phyloP scores from a whole-genome alignment of 2,888 invertebrate genomes.

The Choreutis nemorana region DNA sequence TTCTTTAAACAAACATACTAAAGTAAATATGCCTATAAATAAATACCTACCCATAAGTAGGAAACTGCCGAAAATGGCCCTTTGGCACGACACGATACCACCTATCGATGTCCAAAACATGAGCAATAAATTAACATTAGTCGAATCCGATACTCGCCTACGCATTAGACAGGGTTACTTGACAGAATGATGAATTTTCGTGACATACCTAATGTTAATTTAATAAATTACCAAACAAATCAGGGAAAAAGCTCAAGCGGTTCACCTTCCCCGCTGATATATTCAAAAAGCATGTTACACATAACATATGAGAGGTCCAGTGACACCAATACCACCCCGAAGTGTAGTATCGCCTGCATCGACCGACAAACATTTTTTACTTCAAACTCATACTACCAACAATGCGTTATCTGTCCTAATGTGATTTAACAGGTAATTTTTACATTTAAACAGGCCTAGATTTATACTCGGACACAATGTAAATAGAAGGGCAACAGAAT shows the following conservation, averaged over 20 bases:
- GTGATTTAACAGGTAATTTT: conserved; percentile 66
- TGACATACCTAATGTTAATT: too few relatives aligned
- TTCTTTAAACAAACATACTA: conserved; percentile 13
- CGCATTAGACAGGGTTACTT: too few relatives aligned
- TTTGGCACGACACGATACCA: conserved; percentile 24
- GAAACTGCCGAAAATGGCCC: conserved; percentile 44
- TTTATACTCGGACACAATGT: conserved; percentile 52
- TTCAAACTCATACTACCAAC: conserved; percentile 47
- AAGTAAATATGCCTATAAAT: conserved; percentile 6
- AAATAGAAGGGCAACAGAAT: conserved; percentile 60
- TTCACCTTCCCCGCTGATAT: conserved; percentile 27
- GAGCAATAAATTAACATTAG: conserved; percentile 43
- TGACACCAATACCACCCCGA: conserved; percentile 56
- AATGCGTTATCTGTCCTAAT: conserved; percentile 61
- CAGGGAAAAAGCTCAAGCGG: too few relatives aligned
- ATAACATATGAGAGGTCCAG: conserved; percentile 40
- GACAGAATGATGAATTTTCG: conserved; percentile 35
- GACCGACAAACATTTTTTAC: conserved; percentile 55
- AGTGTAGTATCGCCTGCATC: conserved; percentile 42
- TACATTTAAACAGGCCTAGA: conserved; percentile 51
- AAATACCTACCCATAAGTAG: conserved; percentile 23
- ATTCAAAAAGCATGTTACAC: conserved; percentile 23
- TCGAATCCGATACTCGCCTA: conserved; percentile 48
- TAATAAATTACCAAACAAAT: conserved; percentile 4
- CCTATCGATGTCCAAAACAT: conserved; percentile 37